These are phyloP conservation scores for Pristiophorus japonicus DNA, from an alignment of 2,113 vertebrate genomes.

Conservation along the genomic window DNA sequence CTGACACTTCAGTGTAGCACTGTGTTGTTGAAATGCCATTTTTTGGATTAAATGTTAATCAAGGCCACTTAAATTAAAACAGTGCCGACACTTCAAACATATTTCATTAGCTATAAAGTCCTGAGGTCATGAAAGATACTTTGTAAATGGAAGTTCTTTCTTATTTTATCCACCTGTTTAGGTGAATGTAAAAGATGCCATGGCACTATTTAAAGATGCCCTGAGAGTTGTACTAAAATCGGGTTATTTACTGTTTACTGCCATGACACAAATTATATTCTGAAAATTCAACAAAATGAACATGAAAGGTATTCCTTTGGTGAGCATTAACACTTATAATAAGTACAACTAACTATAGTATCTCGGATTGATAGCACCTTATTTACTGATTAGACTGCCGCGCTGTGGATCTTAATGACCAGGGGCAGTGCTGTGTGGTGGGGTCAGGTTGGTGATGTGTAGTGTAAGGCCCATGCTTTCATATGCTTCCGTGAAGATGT, in stretches of 20 bases:
- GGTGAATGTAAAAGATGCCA: neutral
- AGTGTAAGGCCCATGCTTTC: no score
- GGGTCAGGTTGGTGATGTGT: no score
- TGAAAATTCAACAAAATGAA: constrained; percentile 2
- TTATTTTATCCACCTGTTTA: neutral
- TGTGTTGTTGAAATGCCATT: neutral
- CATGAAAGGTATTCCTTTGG: neutral
- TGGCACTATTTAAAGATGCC: neutral
- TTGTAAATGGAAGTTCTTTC: neutral
- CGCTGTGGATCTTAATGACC: no score
- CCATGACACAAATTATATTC: neutral
- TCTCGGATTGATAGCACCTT: neutral
- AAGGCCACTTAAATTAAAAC: neutral
- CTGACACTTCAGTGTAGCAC: no score
- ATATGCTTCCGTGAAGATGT: no score
- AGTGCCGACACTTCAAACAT: neutral
- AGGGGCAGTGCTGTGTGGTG: no score
- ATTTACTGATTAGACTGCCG: neutral
- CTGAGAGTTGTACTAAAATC: neutral
- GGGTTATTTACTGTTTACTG: neutral
- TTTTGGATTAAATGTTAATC: neutral
- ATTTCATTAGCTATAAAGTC: neutral
- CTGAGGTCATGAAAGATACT: neutral
- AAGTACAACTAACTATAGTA: neutral
- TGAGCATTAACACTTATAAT: neutral